Percentiles rank a stretch among this genome's conserved stretches.
Conservation (phyloP, 2,797 vertebrate genomes). For the Pyrocephalus nanus region DNA sequence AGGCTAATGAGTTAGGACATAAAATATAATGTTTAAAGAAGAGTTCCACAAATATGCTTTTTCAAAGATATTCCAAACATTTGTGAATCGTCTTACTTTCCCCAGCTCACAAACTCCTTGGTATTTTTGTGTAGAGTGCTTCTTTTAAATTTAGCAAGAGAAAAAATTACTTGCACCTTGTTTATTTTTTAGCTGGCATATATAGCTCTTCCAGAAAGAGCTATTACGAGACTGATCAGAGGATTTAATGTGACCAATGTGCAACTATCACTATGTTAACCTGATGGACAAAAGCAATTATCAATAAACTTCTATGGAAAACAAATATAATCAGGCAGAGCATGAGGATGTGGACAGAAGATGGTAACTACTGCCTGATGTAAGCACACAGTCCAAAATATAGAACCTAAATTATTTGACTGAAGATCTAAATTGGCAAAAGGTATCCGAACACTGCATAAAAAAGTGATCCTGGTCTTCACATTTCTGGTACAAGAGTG, state of each 20-base stretch:
- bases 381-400: not conserved
- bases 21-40: not conserved
- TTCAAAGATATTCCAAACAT: not conserved
- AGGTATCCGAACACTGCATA: not conserved
- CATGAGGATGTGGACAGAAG: not conserved
- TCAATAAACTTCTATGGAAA: not conserved
- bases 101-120: not conserved
- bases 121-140: not conserved
- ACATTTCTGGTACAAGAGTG: not conserved
- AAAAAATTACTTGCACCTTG: not conserved
- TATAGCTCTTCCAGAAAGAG: not conserved
- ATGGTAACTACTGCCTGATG: not conserved
- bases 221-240: not conserved
- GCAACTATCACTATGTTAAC: not conserved
- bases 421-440: not conserved
- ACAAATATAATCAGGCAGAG: not conserved
- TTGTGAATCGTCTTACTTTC: not conserved
- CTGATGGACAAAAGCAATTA: not conserved
- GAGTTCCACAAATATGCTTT: not conserved
- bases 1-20: not conserved
- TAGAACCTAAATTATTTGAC: not conserved
- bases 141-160: not conserved
- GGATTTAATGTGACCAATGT: not conserved
- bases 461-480: not conserved
- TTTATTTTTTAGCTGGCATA: not conserved